Base-by-base conservation (phyloP, 2,888 invertebrate species). In the Strigamia maritima region DNA sequence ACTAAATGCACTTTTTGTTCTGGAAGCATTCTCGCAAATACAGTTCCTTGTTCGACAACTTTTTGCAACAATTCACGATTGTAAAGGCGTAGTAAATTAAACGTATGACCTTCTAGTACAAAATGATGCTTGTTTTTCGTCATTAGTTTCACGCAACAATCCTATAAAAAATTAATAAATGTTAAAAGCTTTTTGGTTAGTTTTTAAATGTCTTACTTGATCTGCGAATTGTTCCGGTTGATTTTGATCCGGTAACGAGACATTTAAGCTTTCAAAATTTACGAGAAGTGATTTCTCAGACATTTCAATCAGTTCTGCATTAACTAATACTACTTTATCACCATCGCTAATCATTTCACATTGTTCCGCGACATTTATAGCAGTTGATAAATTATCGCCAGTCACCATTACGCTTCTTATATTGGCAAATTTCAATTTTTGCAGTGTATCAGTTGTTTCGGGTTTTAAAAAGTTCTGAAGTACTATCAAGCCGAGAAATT, bases 351-450 rank as follows among this genome's bases (percentile, higher is more conserved):
- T 89, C 83, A 98, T 94, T 0, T 93, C 94, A 86, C 97, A 97
- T 84, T 96, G 94, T 78, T 92, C 89, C 0, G 96, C 97, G 14
- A 98, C 97, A 83, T 95, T 95, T 76, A 97, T 89, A 0, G 97
- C 97, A 0, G 98, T 98, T 82, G 96, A 87, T 85, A 98, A 91
- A 80, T 87, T 87, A 82, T 87, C 87, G 19, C 89, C 95, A 84
- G 96, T 97, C 81, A 95, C 92, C 96, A 97, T 97, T 79, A 94
- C 89, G 82, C 92, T 91, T 81, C 91, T 89, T 84, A 97, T 92
- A 82, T 91, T 89, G 49, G 96, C 95, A 35, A 90, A 87, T 75
- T 91, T 90, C 31, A 95, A 87, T 82, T 91, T 90, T 81, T 88
- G 87, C 79, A 95, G 92, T 16, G 93, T 90, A 76, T 91, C 90